These are phyloP conservation scores for Parazoanthus atlanticus DNA, from an alignment of 92 coral and sea anemone genomes.

Conservation along the genomic window DNA sequence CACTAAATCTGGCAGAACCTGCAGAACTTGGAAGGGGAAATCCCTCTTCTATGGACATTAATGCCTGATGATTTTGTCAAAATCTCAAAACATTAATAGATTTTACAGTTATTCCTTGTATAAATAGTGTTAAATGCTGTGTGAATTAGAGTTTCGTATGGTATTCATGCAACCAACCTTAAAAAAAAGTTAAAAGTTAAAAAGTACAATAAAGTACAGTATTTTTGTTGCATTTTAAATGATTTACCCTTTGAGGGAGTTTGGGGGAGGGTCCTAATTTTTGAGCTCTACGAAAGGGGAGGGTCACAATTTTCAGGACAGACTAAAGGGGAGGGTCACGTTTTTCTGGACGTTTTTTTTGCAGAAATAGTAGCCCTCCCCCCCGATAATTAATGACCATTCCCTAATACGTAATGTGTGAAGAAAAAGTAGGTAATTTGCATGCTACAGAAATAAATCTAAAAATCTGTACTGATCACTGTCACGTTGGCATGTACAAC, in stretches of 20 bases:
- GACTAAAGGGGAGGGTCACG: neutral
- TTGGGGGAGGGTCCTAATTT: neutral
- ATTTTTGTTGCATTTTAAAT: no score
- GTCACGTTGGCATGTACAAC: no score
- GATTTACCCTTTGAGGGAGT: neutral
- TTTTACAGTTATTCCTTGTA: neutral
- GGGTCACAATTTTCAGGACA: neutral
- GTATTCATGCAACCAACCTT: no score
- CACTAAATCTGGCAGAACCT: conserved; percentile 17
- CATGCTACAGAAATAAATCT: no score
- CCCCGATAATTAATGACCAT: conserved; percentile 5
- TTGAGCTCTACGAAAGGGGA: neutral
- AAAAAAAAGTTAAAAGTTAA: no score
- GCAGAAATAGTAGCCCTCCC: conserved; percentile 1
- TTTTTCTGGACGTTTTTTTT: neutral
- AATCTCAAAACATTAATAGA: neutral
- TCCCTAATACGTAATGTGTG: no score
- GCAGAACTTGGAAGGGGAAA: conserved; percentile 13
- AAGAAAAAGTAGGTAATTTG: no score
- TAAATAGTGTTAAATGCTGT: no score
- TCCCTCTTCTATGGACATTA: conserved; percentile 20
- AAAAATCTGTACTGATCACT: no score
- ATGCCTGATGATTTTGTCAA: no score
- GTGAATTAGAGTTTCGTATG: no score
- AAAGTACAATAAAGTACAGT: no score